phyloP scores from a whole-genome alignment of 2,888 invertebrate genomes.

The Polydrusus cervinus region DNA sequence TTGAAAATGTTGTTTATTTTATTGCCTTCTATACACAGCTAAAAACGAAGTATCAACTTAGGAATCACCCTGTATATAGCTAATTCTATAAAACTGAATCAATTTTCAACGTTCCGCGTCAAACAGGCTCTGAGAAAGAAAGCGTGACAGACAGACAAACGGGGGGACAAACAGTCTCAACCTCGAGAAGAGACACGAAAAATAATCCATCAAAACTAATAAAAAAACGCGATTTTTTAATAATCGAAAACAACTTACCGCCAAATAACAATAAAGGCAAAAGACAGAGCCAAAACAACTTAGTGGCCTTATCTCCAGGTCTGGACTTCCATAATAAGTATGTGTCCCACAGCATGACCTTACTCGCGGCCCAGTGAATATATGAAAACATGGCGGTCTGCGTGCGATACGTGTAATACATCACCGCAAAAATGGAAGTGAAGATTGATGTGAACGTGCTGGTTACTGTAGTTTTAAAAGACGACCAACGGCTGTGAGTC shows the following conservation, averaged over 20 bases:
- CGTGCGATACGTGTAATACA: constrained; percentile 59
- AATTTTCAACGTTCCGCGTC: too few relatives aligned
- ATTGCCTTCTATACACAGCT: too few relatives aligned
- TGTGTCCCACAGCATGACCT: constrained; percentile 69
- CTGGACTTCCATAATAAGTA: constrained; percentile 66
- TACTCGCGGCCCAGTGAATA: constrained; percentile 65
- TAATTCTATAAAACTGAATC: too few relatives aligned
- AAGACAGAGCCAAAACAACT: constrained; percentile 69
- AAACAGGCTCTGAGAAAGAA: too few relatives aligned
- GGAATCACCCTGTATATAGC: too few relatives aligned
- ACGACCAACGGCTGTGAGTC: constrained; percentile 51
- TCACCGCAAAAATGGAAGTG: constrained; percentile 56
- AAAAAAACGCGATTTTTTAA: too few relatives aligned
- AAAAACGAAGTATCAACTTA: too few relatives aligned
- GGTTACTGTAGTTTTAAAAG: constrained; percentile 47
- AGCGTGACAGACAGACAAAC: background rate
- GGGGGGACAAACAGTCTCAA: too few relatives aligned
- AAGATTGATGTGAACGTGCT: constrained; percentile 57
- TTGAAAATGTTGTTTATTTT: too few relatives aligned
- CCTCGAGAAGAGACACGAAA: background rate
- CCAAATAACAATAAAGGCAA: constrained; percentile 74
- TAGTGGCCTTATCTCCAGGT: constrained; percentile 57
- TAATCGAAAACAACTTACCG: constrained; percentile 72
- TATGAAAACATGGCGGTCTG: constrained; percentile 62
- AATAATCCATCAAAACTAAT: too few relatives aligned